Evolutionary conservation across 2,888 invertebrate genomes (phyloP), one percentile per base, ranked within the genome.

Genomic region (Acheta domesticus): DNA sequence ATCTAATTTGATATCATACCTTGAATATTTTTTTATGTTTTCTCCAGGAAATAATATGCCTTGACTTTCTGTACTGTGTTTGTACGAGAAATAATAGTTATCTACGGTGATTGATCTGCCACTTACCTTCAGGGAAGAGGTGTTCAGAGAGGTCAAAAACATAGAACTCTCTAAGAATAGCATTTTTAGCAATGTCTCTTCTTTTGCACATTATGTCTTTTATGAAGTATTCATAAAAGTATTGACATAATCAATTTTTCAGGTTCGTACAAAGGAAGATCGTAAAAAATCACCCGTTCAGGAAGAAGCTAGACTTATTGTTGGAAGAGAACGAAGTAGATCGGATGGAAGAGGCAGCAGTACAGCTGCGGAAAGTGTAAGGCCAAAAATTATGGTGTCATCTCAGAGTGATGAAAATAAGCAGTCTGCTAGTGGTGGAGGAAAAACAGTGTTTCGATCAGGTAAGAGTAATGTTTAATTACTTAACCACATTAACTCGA

Each of bases 181-280:
- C 36, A 8, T 8, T 36, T 36, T 36, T 36, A 5, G 11, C 36
- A 0, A 36, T 36, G 36, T 36, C 8, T 36, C 36, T 36, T 36
- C 36, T 36, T 4, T 36, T 8, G 19, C 73, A 19, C 19, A 73
- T 20, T 73, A 11, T 12, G 5, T 73, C 73, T 20, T n/a, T 73
- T 73, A n/a, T 73, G 20, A 73, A 73, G 73, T 73, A 73, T 73
- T 73, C 20, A 73, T n/a, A n/a, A 20, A 12, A 73, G 73, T 73
- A 73, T 73, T 73, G 5, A 11, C 20, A 8, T 73, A 19, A n/a
- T 62, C 14, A 19, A 19, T n/a, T 14, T 62, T 62, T 62, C 77
- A 85, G 85, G 85, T 85, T n/a, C 83, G 85, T 36, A 84, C 84
- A 21, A 85, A 85, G 82, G 85, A 85, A 82, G 85, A 85, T 76